These are phyloP conservation scores for Zelleria hepariella DNA, from an alignment of 2,888 invertebrate species.

Conservation along the genomic window DNA sequence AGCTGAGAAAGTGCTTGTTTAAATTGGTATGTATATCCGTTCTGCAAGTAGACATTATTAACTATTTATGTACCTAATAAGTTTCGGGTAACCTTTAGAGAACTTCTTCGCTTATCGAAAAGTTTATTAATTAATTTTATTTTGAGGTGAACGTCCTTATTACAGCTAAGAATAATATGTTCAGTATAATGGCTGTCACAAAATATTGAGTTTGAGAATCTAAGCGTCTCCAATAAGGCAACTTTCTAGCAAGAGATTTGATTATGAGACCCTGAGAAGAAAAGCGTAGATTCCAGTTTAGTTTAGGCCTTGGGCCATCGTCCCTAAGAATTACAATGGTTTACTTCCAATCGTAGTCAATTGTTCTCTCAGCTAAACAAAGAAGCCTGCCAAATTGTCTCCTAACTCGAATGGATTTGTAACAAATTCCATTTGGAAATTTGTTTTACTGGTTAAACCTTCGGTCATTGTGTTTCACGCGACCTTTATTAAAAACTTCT, in stretches of 20 bases:
- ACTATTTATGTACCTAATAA: no score
- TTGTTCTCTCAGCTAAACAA: neutral
- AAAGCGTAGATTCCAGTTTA: neutral
- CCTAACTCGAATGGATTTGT: neutral
- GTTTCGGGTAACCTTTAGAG: no score
- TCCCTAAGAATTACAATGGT: neutral
- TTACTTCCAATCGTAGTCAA: neutral
- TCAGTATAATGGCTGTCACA: no score
- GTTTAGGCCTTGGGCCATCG: neutral
- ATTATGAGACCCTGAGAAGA: neutral
- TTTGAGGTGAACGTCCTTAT: no score
- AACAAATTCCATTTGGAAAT: conserved; percentile 5
- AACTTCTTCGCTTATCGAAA: no score
- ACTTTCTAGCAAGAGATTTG: neutral
- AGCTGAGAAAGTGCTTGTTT: no score
- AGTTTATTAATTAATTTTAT: no score
- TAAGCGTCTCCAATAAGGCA: neutral
- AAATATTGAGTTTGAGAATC: no score
- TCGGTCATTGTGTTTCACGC: conserved; percentile 4
- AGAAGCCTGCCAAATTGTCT: neutral
- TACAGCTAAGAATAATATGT: no score
- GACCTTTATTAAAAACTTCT: neutral
- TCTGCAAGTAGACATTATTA: no score
- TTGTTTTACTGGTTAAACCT: conserved; percentile 5
- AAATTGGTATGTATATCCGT: no score